Base-by-base conservation (phyloP, 1,140 invertebrate species). In the Ceratosolen fusciceps region DNA sequence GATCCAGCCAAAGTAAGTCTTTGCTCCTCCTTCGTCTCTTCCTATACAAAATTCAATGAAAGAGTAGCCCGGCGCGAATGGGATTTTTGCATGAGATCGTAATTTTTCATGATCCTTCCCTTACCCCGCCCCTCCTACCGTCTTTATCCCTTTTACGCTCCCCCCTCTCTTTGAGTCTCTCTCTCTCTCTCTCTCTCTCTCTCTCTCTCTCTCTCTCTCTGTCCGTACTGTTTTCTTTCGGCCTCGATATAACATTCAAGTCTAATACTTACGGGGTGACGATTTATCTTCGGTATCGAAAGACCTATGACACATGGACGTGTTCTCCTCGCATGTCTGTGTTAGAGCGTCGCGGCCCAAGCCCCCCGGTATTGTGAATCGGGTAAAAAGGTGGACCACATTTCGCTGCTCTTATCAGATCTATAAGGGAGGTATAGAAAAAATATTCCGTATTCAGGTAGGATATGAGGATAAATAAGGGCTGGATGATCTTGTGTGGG, bases 21-120 rank as follows among this genome's bases (percentile, higher is more conserved):
- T 1, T 16, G 29, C 29, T 19, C 29, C 31, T 52, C 21, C 49
- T 52, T 16, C 58, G 1, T 19, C 16, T 2, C 3, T 39, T 43
- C 7, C 47, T 37, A 37, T 29, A 47, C 72, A 47, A 54, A 76
- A 76, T 49, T 76, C 62, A 54, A 21, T 34, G 62, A 43, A 62
- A 47, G 26, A 65, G 31, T 26, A 29, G 54, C 16, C 8, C 14
- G 16, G 29, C 24, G n/a, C 47, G 26, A 39, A 7, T 47, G 47
- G 26, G 10, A 70, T 58, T 77, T 70, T 77, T 58, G 49, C 75
- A 56, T 73, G 52, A 9, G 62, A n/a, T 52, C 52, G 65, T 39
- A 76, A 76, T 76, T 76, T 76, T 76, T 76, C 74, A 76, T 68
- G 21, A 34, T 31, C 14, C 29, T 31, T n/a, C 39, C 24, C 54